Base-by-base conservation (phyloP, 2,888 invertebrate species). In the Tricholauxania praeusta region DNA sequence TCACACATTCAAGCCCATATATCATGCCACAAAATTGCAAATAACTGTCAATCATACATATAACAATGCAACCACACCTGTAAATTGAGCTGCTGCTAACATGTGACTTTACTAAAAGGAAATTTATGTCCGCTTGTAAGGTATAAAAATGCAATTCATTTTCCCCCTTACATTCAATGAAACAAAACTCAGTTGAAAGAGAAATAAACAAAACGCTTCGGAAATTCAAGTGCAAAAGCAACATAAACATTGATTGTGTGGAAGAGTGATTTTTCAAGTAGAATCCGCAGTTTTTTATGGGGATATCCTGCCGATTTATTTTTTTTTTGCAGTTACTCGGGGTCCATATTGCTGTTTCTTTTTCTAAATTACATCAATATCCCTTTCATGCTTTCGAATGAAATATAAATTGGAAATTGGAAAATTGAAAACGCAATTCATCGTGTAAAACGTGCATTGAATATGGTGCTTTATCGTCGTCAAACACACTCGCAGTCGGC, bases 391-490 rank as follows among this genome's bases (percentile, higher is more conserved):
- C 64, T 49, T 64, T 64, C 12, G 51, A 64, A 64, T 51, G 64
- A 51, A 49, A 64, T 51, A 64, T 49, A 64, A 64, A 64, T 64
- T 64, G 63, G 63, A 63, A 63, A 63, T 63, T 63, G 64, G 49
- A 64, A 64, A 64, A 64, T 64, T 64, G 64, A 64, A 64, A 51
- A 51, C 64, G 64, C 64, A 64, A 51, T 64, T 64, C 64, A 64
- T 64, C 64, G 64, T 22, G 51, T 51, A 51, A 51, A 64, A 64
- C 64, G 64, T 64, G 64, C 64, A 51, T 51, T 64, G 64, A 64
- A 64, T 64, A 10, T 39, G 39, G 12, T 51, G 51, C 64, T 64
- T 51, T 64, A 64, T 64, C 64, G 64, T 28, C 39, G 39, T 39
- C 39, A 39, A 39, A 39, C 39, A 39, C 64, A 28, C 51, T 28